Conservation (phyloP, 2,888 invertebrate genomes). For the Emmelina monodactyla region DNA sequence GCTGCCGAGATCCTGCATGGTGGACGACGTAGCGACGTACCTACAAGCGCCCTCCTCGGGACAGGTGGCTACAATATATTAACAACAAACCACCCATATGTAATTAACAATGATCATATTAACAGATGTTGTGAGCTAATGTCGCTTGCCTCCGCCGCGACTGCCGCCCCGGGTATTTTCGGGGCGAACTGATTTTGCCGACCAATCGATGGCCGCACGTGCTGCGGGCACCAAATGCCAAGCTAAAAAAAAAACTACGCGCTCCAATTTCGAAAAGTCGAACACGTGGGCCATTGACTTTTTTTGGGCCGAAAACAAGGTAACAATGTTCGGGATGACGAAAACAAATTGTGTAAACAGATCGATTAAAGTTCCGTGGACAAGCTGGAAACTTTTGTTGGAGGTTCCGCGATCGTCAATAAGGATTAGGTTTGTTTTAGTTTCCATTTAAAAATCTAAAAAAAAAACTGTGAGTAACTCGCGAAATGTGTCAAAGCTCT, state of each 20-base stretch:
- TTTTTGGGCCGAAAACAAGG: constrained; percentile 8
- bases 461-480: too few species aligned
- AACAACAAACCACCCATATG: constrained; percentile 65
- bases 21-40: constrained; percentile 95
- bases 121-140: constrained; percentile 66
- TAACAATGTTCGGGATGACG: constrained; percentile 19
- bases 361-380: constrained; percentile 39
- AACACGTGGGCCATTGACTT: not conserved
- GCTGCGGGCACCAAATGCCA: constrained; percentile 2
- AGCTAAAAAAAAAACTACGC: not conserved
- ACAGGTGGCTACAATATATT: constrained; percentile 78
- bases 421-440: too few species aligned
- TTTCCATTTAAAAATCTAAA: too few species aligned
- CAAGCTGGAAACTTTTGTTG: too few species aligned
- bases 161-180: constrained; percentile 64
- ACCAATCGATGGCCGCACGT: constrained; percentile 27
- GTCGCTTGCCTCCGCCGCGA: constrained; percentile 56
- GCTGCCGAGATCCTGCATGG: constrained; percentile 93
- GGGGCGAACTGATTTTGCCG: constrained; percentile 42
- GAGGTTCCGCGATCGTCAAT: too few species aligned
- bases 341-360: constrained; percentile 52
- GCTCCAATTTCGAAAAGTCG: not conserved
- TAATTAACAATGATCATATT: constrained; percentile 67
- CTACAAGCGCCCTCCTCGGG: constrained; percentile 94
- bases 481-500: too few species aligned